These are phyloP conservation scores for Alcedo quadribrachys DNA, from an alignment of 2,797 vertebrate species.

Conservation along the genomic window DNA sequence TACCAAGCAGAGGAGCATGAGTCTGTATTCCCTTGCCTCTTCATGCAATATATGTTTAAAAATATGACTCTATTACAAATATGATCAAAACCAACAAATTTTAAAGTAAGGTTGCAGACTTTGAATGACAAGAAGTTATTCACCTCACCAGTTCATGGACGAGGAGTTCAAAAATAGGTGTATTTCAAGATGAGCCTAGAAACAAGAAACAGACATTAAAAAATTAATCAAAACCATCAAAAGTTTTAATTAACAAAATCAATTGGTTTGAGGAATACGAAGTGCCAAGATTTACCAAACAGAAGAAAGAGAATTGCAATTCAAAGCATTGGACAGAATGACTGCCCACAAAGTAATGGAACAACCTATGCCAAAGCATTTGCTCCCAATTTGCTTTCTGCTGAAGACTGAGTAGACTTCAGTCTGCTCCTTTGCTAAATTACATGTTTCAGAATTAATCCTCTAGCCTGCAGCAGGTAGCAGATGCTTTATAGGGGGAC, in stretches of 20 bases:
- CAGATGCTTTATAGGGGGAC: not conserved
- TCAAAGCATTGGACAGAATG: not conserved
- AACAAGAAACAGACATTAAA: not conserved
- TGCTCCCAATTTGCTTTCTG: not conserved
- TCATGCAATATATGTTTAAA: not conserved
- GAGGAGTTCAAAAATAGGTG: not conserved
- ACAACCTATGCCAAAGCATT: not conserved
- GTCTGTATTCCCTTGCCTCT: not conserved
- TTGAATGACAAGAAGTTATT: not conserved
- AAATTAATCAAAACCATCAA: fast-evolving
- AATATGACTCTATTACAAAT: not conserved
- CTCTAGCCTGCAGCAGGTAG: not conserved
- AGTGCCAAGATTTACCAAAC: not conserved
- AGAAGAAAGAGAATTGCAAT: not conserved
- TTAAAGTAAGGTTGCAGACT: not conserved
- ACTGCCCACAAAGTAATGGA: not conserved
- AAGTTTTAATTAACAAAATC: not conserved
- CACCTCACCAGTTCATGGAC: not conserved
- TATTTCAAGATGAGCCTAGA: not conserved
- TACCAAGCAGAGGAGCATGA: not conserved
- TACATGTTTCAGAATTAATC: slow-evolving; percentile 9
- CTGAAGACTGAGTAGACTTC: not conserved
- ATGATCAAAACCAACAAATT: not conserved
- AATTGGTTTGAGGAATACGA: not conserved
- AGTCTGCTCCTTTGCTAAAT: slow-evolving; percentile 18